Evolutionary conservation across 1,140 invertebrate genomes (phyloP).

Genomic region (Drosophila biarmipes): DNA sequence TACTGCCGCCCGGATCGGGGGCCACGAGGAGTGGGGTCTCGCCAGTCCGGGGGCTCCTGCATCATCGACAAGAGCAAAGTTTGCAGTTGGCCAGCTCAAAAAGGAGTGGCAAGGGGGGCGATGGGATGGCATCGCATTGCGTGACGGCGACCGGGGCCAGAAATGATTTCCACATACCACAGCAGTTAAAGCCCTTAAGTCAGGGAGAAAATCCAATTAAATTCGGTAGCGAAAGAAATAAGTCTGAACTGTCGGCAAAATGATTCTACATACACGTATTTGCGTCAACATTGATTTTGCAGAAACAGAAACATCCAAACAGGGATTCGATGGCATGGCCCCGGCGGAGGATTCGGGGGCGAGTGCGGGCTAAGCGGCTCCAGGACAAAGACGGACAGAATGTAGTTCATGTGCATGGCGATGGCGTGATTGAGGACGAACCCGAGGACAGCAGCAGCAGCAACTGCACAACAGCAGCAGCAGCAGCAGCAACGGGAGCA

Average conservation of each 20-base stretch:
- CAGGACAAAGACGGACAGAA: slow-evolving; percentile 42
- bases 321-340: slow-evolving; percentile 4
- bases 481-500: not conserved
- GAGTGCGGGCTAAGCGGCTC: slow-evolving; percentile 27
- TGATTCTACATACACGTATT: slow-evolving; percentile 83
- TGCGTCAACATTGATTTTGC: slow-evolving; percentile 82
- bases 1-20: slow-evolving; percentile 36
- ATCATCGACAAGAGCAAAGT: slow-evolving; percentile 15
- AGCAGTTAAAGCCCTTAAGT: slow-evolving; percentile 83
- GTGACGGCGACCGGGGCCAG: slow-evolving; percentile 60
- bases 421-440: slow-evolving; percentile 80
- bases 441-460: slow-evolving; percentile 49
- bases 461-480: slow-evolving; percentile 12
- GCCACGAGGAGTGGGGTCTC: not conserved
- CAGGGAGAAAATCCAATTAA: slow-evolving; percentile 83
- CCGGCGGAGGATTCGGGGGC: slow-evolving; percentile 5
- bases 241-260: slow-evolving; percentile 82
- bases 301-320: slow-evolving; percentile 49
- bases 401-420: slow-evolving; percentile 78
- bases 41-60: slow-evolving; percentile 3
- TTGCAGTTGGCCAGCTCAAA: not conserved
- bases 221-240: slow-evolving; percentile 83
- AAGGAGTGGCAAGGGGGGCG: not conserved
- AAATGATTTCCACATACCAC: slow-evolving; percentile 82
- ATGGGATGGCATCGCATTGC: slow-evolving; percentile 49